phyloP scores from a whole-genome alignment of 2,888 invertebrate genomes.

The Drosophila austrosaltans region DNA sequence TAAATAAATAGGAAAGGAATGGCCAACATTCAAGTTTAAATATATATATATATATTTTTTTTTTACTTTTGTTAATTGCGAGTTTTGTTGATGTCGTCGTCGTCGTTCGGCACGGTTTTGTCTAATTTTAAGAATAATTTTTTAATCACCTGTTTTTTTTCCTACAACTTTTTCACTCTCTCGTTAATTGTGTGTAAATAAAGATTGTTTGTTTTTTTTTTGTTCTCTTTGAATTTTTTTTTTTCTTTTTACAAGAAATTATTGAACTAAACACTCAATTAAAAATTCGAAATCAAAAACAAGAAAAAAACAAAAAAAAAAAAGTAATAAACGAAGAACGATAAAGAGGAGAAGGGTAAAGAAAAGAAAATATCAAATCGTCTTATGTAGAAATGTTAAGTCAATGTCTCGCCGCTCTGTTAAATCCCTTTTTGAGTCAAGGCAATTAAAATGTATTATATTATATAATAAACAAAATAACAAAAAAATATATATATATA shows the following conservation, averaged over 20 bases:
- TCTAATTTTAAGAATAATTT: slow-evolving; percentile 56
- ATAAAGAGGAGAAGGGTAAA: background rate
- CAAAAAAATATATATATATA: slow-evolving; percentile 37
- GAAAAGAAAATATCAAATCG: slow-evolving; percentile 52
- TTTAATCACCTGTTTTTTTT: slow-evolving; percentile 65
- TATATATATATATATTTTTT: background rate
- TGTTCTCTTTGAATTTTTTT: slow-evolving; percentile 23
- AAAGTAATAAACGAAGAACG: slow-evolving; percentile 26
- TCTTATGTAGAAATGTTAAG: slow-evolving; percentile 57
- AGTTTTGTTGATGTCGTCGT: slow-evolving; percentile 54
- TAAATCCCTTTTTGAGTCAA: slow-evolving; percentile 56
- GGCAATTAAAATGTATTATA: slow-evolving; percentile 66
- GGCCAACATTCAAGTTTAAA: background rate
- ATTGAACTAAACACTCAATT: background rate
- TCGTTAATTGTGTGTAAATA: slow-evolving; percentile 71
- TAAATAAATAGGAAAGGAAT: slow-evolving; percentile 27
- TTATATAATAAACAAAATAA: slow-evolving; percentile 61
- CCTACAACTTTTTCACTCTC: slow-evolving; percentile 28
- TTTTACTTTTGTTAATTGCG: slow-evolving; percentile 42
- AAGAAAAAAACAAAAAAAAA: slow-evolving; percentile 15
- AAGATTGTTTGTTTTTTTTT: slow-evolving; percentile 27
- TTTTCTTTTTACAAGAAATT: too few relatives aligned
- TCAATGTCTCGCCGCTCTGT: slow-evolving; percentile 51
- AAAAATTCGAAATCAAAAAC: slow-evolving; percentile 40
- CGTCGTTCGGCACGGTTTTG: slow-evolving; percentile 14